phyloP scores from a whole-genome alignment of 2,888 invertebrate species.

The Plusia festucae region DNA sequence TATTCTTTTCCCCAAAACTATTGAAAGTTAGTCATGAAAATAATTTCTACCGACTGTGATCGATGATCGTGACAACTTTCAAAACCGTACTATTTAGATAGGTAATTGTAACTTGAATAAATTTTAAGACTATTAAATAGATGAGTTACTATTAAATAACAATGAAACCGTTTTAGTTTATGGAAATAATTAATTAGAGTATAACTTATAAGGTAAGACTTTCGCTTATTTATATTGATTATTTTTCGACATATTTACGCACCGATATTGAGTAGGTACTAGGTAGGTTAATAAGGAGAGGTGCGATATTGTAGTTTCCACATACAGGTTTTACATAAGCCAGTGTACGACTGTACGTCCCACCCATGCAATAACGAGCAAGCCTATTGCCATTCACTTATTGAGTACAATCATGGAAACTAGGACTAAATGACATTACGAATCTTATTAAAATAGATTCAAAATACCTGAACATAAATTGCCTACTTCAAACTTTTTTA shows the following conservation, averaged over 20 bases:
- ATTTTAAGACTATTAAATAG: conserved; percentile 19
- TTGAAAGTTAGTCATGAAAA: conserved; percentile 66
- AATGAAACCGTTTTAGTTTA: not conserved
- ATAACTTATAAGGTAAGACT: not conserved
- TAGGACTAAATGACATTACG: conserved; percentile 1
- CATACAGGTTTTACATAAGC: conserved; percentile 1
- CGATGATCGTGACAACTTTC: conserved; percentile 72
- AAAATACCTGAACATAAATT: not conserved
- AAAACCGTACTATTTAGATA: conserved; percentile 63
- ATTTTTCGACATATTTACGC: not conserved
- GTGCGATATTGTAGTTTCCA: not conserved
- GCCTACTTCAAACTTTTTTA: not conserved
- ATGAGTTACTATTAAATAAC: conserved; percentile 13
- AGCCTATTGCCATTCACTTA: conserved; percentile 2
- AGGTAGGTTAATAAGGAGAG: not conserved
- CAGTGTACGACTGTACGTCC: conserved; percentile 4
- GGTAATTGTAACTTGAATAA: conserved; percentile 56
- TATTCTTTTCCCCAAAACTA: conserved; percentile 58
- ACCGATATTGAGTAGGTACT: not conserved
- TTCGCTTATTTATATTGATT: not conserved
- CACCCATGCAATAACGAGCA: conserved; percentile 4
- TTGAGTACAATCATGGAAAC: conserved; percentile 2
- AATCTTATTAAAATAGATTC: not conserved
- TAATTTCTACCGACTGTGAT: conserved; percentile 67
- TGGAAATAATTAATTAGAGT: not conserved